Evolutionary conservation across 2,888 invertebrate species (phyloP).

Genomic region (Marronus borbonicus): DNA sequence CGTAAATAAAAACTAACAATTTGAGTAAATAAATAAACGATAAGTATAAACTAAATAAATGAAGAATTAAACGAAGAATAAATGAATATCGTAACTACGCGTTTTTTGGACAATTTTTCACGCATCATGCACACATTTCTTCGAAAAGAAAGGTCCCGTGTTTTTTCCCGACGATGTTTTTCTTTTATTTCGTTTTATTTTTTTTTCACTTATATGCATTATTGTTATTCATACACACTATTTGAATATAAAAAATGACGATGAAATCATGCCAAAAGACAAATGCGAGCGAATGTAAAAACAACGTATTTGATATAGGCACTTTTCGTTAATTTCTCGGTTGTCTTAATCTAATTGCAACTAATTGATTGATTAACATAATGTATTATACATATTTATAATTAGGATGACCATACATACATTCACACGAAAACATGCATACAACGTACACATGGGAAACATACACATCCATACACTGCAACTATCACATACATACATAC

Average conservation of each 20-base stretch:
- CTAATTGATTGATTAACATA: slow-evolving; percentile 27
- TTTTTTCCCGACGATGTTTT: slow-evolving; percentile 24
- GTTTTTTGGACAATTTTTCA: slow-evolving; percentile 45
- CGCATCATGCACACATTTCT: slow-evolving; percentile 39
- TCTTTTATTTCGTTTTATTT: slow-evolving; percentile 18
- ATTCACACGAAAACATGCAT: slow-evolving; percentile 2
- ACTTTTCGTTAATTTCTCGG: slow-evolving; percentile 9
- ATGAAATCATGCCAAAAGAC: too few species aligned
- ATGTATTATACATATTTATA: slow-evolving; percentile 26
- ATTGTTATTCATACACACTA: background rate
- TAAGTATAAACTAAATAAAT: slow-evolving; percentile 18
- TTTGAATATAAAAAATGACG: background rate
- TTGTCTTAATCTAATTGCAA: slow-evolving; percentile 10
- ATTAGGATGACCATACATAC: slow-evolving; percentile 14
- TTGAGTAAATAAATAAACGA: slow-evolving; percentile 20
- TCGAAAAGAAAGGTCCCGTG: slow-evolving; percentile 14
- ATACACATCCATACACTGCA: slow-evolving; percentile 15
- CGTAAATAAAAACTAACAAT: slow-evolving; percentile 4
- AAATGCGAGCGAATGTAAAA: too few species aligned
- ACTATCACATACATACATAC: slow-evolving; percentile 3
- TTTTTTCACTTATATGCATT: background rate
- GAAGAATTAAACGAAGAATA: slow-evolving; percentile 27
- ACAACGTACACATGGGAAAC: slow-evolving; percentile 18
- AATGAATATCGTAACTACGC: slow-evolving; percentile 29
- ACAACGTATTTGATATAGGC: background rate